Evolutionary conservation across 2,888 invertebrate genomes (phyloP), one percentile per base, ranked within the genome.

Genomic region (Augochlorella aurata): DNA sequence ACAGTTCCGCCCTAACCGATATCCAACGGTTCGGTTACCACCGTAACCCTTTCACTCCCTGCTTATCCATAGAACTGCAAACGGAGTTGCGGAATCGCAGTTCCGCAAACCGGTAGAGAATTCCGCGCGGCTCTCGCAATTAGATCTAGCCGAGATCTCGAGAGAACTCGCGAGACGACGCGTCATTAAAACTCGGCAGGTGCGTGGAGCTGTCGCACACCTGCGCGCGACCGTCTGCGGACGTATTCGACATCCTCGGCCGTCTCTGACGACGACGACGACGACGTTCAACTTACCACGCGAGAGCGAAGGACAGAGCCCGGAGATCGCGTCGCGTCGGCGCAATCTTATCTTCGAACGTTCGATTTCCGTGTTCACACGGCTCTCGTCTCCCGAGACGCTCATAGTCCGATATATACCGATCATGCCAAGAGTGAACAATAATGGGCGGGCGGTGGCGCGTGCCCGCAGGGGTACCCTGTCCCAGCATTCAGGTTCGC

Each of bases 401-500:
- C 78, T 24, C 24, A 29, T 85, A 45, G 54, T 86, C 73, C 84
- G 82, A 38, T 38, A 38, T 38, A 87, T 82, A 86, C 83, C 86
- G 86, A 89, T 89, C 86, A 87, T 87, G 86, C 88, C 84, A 89
- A 89, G 89, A 89, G 86, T 89, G 79, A 65, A 65, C 85, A 85
- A 84, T 86, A 77, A 83, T 84, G 82, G 84, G 84, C 90, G 90
- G 90, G 89, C 90, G 90, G 89, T 90, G 90, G 90, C 90, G 93
- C 93, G 93, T 93, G 93, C 93, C 93, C 93, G 93, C 93, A 97
- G 97, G 97, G 97, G 97, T 97, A 98, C 98, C 98, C 98, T 97
- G 98, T 98, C 98, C 98, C 98, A 98, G 98, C 98, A 98, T 98
- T 97, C 98, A 98, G 98, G 98, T 97, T 97, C 97, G 75, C 85